Evolutionary conservation across 2,888 invertebrate species (phyloP).

Genomic region (Mesodorylaimus sp.): DNA sequence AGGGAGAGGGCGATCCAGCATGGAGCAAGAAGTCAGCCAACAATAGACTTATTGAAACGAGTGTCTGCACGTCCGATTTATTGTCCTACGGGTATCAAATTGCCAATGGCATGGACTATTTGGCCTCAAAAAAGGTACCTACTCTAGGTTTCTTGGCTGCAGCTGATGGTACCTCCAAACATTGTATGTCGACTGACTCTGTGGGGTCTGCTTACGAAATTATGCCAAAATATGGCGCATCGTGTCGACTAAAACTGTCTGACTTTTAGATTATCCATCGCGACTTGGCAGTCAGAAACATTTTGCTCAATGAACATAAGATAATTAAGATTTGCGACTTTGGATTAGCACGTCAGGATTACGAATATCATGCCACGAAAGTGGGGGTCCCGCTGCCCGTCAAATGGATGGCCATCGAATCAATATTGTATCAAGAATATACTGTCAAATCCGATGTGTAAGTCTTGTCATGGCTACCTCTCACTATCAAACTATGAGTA

Average conservation of each 20-base stretch:
- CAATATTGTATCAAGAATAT: conserved; percentile 12
- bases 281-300: conserved; percentile 84
- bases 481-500: too few species aligned
- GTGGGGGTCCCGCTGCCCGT: conserved; percentile 11
- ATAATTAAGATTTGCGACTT: conserved; percentile 92
- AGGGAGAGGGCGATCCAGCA: background rate
- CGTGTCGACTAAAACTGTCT: too few species aligned
- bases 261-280: conserved; percentile 76
- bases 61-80: conserved; percentile 2
- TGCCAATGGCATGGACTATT: conserved; percentile 8
- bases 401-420: conserved; percentile 13
- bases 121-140: conserved; percentile 7
- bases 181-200: too few species aligned
- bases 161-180: too few species aligned
- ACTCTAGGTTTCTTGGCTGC: too few species aligned
- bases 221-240: too few species aligned
- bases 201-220: too few species aligned
- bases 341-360: conserved; percentile 74
- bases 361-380: conserved; percentile 12
- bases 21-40: background rate
- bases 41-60: background rate
- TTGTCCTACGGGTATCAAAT: conserved; percentile 3
- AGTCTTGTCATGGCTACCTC: too few species aligned
- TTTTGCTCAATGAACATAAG: conserved; percentile 74
- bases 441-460: conserved; percentile 11